Evolutionary conservation across 2,888 invertebrate genomes (phyloP).

Genomic region (Nasonovia ribisnigri): DNA sequence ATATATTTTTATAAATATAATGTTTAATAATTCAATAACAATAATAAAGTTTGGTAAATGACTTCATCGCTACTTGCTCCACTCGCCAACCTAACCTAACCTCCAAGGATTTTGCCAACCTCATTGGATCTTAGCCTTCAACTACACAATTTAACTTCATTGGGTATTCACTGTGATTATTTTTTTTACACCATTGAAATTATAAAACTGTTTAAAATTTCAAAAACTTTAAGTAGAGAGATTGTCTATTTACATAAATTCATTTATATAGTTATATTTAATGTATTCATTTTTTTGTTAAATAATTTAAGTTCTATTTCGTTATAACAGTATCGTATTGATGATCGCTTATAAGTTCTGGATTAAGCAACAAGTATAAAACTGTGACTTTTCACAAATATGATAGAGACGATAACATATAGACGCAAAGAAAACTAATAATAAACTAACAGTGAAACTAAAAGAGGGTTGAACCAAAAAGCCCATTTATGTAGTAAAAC

Average conservation of each 20-base stretch:
- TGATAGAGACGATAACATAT: background rate
- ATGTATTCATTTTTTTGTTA: background rate
- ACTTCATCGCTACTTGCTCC: no score
- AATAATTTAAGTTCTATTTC: background rate
- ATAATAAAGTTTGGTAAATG: background rate
- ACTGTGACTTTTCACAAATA: slow-evolving; percentile 4
- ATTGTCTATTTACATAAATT: background rate
- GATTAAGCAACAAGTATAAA: slow-evolving; percentile 27
- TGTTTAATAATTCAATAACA: background rate
- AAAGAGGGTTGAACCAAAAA: background rate
- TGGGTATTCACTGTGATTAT: background rate
- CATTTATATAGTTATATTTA: background rate
- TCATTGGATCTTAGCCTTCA: background rate
- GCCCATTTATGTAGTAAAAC: slow-evolving; percentile 10
- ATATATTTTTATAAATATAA: no score
- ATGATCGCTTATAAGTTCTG: background rate
- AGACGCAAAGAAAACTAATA: background rate
- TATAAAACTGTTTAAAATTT: background rate
- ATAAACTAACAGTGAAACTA: slow-evolving; percentile 16
- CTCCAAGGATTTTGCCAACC: background rate
- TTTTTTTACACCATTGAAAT: background rate
- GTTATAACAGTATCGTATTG: background rate
- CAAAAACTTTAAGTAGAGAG: background rate
- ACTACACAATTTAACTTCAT: background rate
- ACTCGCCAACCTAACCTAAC: no score